Evolutionary conservation across 2,797 vertebrate genomes (phyloP).

Genomic region (Graptemys geographica): DNA sequence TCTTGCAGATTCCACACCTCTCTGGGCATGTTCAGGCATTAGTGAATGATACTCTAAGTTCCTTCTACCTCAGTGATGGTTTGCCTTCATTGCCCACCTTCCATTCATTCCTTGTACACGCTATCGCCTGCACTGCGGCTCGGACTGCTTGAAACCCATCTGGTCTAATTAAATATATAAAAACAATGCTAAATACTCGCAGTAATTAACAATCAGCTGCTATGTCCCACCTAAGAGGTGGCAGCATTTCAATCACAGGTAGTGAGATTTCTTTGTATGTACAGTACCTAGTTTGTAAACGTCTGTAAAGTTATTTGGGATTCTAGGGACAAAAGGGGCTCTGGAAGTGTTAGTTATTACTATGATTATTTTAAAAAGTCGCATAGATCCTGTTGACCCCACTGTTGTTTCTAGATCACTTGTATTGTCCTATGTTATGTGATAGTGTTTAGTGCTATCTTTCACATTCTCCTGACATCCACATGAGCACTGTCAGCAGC

Average conservation of each 20-base stretch:
- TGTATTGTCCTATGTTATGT: neutral
- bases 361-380: neutral
- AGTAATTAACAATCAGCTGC: neutral
- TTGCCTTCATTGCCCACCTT: neutral
- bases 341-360: neutral
- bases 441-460: neutral
- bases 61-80: neutral
- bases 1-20: neutral
- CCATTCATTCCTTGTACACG: neutral
- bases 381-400: neutral
- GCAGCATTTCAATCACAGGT: neutral
- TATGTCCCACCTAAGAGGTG: neutral
- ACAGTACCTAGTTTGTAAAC: neutral
- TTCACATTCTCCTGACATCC: neutral
- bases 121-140: neutral
- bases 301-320: neutral
- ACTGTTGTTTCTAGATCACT: neutral
- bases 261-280: neutral
- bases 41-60: neutral
- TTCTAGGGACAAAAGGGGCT: neutral
- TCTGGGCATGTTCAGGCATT: neutral
- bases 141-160: neutral
- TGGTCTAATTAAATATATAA: neutral
- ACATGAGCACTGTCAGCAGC: neutral
- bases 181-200: neutral